Evolutionary conservation across 2,797 vertebrate species (phyloP), one percentile per base, ranked within the genome.

Genomic region (Margarornis squamiger): DNA sequence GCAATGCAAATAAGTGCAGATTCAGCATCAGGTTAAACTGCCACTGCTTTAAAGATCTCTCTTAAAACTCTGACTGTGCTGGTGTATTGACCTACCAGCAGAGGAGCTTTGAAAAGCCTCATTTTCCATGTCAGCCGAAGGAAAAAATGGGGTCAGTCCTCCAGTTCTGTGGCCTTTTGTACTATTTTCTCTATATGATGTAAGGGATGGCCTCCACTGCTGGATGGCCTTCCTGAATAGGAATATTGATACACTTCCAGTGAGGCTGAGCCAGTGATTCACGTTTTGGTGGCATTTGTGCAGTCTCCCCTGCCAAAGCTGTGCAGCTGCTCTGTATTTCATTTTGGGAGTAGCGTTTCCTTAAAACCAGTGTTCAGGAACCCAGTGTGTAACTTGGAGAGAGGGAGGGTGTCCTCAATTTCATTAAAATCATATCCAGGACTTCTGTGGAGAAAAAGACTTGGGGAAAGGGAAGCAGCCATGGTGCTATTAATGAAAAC

Each of bases 271-370:
- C 72, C 72, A 93, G 73, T 39, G n/a, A 68, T 88, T 90, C 89
- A 38, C 70, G 83, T 84, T 92, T 61, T 75, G 88, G 88, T 96
- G 92, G 88, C 90, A 63, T 93, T 95, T 83, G 23, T 68, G 54
- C 75, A 84, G 73, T 18, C 46, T 92, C 23, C 75, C 10, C 66
- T 91, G 96, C 90, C 94, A 95, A 94, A 94, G 93, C 7, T 92
- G 84, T 76, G 90, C 92, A 96, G 95, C 95, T 96, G 97, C 96
- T 97, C 96, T 93, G 90, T 92, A 88, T 96, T 96, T 96, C 81
- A 63, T 91, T 77, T 89, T 0, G 6, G 73, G 89, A 93, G 78
- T 55, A 95, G 66, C 29, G 2, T 95, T 96, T 94, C 88, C 87
- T 93, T 92, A 83, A 88, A 96, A 90, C 82, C 68, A 84, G 63